phyloP scores from a whole-genome alignment of 2,888 invertebrate species.

The Callyntrura sp. region DNA sequence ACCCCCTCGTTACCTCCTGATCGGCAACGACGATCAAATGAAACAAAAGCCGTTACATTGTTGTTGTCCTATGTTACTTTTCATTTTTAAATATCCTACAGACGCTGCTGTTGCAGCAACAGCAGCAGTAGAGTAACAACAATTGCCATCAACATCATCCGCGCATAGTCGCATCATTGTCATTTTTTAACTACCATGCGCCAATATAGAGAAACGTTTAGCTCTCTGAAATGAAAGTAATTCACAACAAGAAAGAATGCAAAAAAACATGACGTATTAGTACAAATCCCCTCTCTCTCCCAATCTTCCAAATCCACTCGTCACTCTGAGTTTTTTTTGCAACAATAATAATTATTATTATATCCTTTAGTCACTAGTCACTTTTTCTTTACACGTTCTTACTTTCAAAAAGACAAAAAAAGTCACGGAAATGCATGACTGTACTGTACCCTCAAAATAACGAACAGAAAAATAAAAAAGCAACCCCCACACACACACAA shows the following conservation, averaged over 20 bases:
- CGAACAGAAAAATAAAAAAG: not conserved
- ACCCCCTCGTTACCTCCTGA: too few species aligned
- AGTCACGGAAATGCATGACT: slow-evolving; percentile 65
- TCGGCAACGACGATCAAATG: too few species aligned
- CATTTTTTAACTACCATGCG: not conserved
- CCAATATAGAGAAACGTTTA: not conserved
- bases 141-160: too few species aligned
- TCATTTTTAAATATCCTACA: slow-evolving; percentile 17
- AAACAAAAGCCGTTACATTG: slow-evolving; percentile 42
- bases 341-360: not conserved
- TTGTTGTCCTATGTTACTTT: not conserved
- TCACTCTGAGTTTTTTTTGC: not conserved
- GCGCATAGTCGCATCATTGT: too few species aligned
- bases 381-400: not conserved
- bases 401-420: slow-evolving; percentile 62
- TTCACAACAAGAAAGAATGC: slow-evolving; percentile 26
- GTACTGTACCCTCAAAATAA: not conserved
- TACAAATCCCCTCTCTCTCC: not conserved
- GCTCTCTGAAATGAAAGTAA: slow-evolving; percentile 51
- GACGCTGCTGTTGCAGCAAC: not conserved
- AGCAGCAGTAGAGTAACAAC: not conserved
- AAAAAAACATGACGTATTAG: not conserved
- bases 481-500: not conserved
- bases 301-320: not conserved
- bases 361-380: not conserved